Conservation (phyloP, 2,888 invertebrate genomes). For the Anagyrus pseudococci region DNA sequence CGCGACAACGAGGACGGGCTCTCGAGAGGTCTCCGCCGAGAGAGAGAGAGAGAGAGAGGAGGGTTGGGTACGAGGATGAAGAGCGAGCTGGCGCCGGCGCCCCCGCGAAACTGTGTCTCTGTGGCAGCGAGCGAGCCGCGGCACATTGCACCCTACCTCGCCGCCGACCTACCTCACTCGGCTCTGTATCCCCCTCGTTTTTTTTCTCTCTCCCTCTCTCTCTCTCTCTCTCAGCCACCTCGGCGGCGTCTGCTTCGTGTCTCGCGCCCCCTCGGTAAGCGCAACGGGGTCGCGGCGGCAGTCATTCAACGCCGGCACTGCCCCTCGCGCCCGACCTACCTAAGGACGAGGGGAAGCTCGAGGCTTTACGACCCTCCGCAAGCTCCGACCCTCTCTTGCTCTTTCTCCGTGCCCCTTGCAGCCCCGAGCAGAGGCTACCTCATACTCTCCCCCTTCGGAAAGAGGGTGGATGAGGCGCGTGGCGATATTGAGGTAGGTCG, state of each 20-base stretch:
- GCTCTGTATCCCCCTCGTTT: no score
- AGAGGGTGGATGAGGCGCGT: not conserved
- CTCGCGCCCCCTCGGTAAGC: constrained; percentile 41
- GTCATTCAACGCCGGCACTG: not conserved
- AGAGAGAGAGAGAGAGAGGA: constrained; percentile 6
- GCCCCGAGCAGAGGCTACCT: no score
- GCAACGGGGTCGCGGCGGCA: not conserved
- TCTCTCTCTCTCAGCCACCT: constrained; percentile 1
- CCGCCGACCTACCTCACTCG: no score
- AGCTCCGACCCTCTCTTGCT: not conserved
- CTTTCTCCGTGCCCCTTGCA: no score
- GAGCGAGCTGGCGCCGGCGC: constrained; percentile 25
- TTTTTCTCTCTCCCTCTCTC: constrained; percentile 12
- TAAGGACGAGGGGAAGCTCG: constrained; percentile 38
- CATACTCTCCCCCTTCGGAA: not conserved
- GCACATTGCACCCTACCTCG: no score
- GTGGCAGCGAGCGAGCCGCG: constrained; percentile 47
- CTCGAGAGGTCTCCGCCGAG: not conserved
- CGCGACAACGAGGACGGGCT: not conserved
- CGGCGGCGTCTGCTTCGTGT: constrained; percentile 41
- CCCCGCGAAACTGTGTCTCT: constrained; percentile 54
- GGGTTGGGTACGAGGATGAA: constrained; percentile 6
- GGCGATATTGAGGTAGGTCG: constrained; percentile 46
- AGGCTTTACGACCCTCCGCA: constrained; percentile 55
- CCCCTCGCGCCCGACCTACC: no score